Base-by-base conservation (phyloP, 2,888 invertebrate species). In the Hylaea fasciaria region DNA sequence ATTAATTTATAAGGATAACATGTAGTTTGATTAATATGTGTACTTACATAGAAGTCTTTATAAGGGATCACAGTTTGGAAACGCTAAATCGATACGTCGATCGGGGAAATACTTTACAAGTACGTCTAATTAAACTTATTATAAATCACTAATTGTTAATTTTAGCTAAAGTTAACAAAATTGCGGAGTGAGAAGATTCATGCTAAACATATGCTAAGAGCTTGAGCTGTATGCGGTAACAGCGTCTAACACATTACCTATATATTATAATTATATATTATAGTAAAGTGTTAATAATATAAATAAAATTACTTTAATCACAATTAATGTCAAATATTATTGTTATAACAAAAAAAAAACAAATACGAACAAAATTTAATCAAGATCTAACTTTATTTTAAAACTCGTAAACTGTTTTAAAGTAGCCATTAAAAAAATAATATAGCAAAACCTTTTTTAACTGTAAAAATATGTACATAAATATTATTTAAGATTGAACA, bases 61-160 rank as follows among this genome's bases (percentile, higher is more conserved):
- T 86, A 84, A 87, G 91, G 92, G 91, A 92, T 92, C 92, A 92
- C 92, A 92, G 92, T 86, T 87, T 88, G 91, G 91, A 88, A 91
- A 87, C 81, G 80, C 90, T 91, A 90, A 85, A 83, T 85, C 81
- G 76, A 83, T 85, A 87, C 82, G 83, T 77, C 37, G 60, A 62
- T 56, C 61, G 53, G 69, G 68, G 65, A 65, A 48, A 64, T 66
- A 62, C 56, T 62, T 62, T 66, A 69, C 65, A 56, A 65, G 56
- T 66, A 65, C 50, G 56, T 37, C 57, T 69, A 65, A 58, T 47
- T 50, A 56, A 57, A 47, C 47, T 59, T 39, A 57, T 22, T 32
- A 29, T 45, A 50, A 39, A 32, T 37, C 22, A 49, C 56, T 37
- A 37, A 37, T 61, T 57, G 57, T 50, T 57, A 63, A 14, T 35